phyloP scores from a whole-genome alignment of 37 sponge, comb jelly and placozoan genomes.

The Halichondria panicea region DNA sequence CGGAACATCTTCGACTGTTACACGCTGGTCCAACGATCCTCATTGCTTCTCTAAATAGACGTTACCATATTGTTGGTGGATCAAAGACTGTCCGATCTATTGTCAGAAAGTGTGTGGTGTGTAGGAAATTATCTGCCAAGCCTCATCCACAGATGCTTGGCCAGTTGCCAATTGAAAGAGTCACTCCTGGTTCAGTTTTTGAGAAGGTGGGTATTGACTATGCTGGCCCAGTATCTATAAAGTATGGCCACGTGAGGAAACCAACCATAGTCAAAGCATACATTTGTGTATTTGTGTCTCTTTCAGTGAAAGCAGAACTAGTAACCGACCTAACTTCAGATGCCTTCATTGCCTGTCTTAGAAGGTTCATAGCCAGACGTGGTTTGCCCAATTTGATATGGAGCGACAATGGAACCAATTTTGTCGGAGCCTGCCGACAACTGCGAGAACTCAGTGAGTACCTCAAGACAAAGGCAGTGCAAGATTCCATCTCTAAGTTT shows the following conservation, averaged over 20 bases:
- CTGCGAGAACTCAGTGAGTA: too few relatives aligned
- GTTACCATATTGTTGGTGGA: constrained; percentile 8
- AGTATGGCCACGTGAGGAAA: constrained; percentile 32
- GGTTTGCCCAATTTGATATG: too few relatives aligned
- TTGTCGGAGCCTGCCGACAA: too few relatives aligned
- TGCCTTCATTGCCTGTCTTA: too few relatives aligned
- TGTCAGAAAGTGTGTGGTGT: constrained; percentile 1
- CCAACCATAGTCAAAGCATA: constrained; percentile 11
- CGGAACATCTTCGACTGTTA: constrained; percentile 17
- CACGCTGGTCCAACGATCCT: constrained; percentile 32
- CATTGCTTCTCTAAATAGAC: constrained; percentile 10
- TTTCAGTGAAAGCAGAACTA: too few relatives aligned
- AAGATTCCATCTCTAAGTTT: too few relatives aligned
- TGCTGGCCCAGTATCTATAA: constrained; percentile 17
- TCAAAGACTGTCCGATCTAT: constrained; percentile 2
- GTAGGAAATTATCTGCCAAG: neutral
- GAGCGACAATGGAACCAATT: too few relatives aligned
- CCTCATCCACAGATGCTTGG: constrained; percentile 20
- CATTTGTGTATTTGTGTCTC: constrained; percentile 29
- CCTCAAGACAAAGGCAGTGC: too few relatives aligned
- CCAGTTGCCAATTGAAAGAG: constrained; percentile 17
- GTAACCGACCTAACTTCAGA: too few relatives aligned
- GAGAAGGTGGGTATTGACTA: neutral
- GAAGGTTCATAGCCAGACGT: too few relatives aligned
- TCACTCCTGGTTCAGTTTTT: neutral